Base-by-base conservation (phyloP, 2,113 vertebrate genomes). In the Enhydra lutris region DNA sequence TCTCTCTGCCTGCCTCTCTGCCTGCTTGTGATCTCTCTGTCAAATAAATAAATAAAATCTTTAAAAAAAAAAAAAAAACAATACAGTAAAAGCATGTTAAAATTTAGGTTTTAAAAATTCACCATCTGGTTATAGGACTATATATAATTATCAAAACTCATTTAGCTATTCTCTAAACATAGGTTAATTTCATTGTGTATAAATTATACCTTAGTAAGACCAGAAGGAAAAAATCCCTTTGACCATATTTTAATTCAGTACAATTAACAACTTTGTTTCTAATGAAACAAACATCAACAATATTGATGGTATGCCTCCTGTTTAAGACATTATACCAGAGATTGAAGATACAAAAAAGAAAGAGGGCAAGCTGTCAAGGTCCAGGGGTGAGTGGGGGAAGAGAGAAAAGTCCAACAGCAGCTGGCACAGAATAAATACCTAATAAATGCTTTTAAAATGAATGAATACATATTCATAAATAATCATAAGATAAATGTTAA, bases 401-500 rank as follows among this genome's bases (percentile, higher is more conserved):
- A 12, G 18, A 6, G 45, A 73, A 21, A 2, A 45, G 39, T 69
- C 4, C 59, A 73, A 92, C 9, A 92, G 65, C 4, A 63, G 13
- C 61, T 24, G 24, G 50, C 23, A 81, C n/a, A 90, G 20, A 90
- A 90, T 52, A 86, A 92, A 87, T 52, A 86, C 6, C 55, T 36
- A 92, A 88, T 47, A 87, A 95, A 39, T 50, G 79, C 7, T 4
- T 84, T 39, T 73, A 65, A 87, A 87, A 63, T 42, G 6, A 79
- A 34, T 87, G 17, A 63, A 73, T 61, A 55, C 10, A 86, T 71
- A 78, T 26, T 81, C 39, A 92, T 61, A 73, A 96, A 61, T 36
- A 86, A 94, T 80, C 39, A 73, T 3, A 93, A 84, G 76, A 90
- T 82, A 95, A 91, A 88, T 52, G 79, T 36, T 45, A 94, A 80